Conservation (phyloP, 2,888 invertebrate genomes). For the Prosopocoilus inquinatus region DNA sequence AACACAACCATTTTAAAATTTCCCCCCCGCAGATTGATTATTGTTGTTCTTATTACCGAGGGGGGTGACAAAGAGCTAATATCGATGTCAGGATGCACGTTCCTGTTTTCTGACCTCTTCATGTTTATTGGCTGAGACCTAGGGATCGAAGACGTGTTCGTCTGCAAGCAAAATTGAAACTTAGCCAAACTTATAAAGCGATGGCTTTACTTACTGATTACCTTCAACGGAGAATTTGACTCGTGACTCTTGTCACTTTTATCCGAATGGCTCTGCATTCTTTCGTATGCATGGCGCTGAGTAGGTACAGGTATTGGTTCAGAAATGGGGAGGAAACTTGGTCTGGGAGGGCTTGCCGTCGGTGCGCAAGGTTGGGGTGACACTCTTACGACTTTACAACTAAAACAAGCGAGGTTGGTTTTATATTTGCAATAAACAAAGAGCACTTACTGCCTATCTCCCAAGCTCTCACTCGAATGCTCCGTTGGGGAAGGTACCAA, state of each 20-base stretch:
- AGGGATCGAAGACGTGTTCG: slow-evolving; percentile 59
- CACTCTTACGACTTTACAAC: slow-evolving; percentile 17
- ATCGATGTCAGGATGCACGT: slow-evolving; percentile 76
- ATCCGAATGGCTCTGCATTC: slow-evolving; percentile 38
- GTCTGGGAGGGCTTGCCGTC: slow-evolving; percentile 62
- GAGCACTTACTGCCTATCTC: slow-evolving; percentile 43
- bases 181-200: not conserved
- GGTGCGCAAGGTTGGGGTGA: slow-evolving; percentile 25
- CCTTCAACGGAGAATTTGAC: slow-evolving; percentile 28
- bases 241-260: slow-evolving; percentile 24
- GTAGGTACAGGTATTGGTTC: slow-evolving; percentile 78
- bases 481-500: slow-evolving; percentile 69
- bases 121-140: slow-evolving; percentile 85
- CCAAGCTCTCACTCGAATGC: slow-evolving; percentile 40
- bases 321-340: slow-evolving; percentile 67
- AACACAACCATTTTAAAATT: not conserved
- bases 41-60: slow-evolving; percentile 64
- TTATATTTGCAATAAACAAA: slow-evolving; percentile 4
- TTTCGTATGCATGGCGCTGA: slow-evolving; percentile 56
- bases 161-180: slow-evolving; percentile 13
- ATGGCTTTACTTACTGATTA: slow-evolving; percentile 4
- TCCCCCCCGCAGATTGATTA: too few species aligned
- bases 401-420: slow-evolving; percentile 1
- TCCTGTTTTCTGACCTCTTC: slow-evolving; percentile 71
- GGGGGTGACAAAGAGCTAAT: slow-evolving; percentile 92